Evolutionary conservation across 2,888 invertebrate genomes (phyloP).

Genomic region (Pammene fasciana): DNA sequence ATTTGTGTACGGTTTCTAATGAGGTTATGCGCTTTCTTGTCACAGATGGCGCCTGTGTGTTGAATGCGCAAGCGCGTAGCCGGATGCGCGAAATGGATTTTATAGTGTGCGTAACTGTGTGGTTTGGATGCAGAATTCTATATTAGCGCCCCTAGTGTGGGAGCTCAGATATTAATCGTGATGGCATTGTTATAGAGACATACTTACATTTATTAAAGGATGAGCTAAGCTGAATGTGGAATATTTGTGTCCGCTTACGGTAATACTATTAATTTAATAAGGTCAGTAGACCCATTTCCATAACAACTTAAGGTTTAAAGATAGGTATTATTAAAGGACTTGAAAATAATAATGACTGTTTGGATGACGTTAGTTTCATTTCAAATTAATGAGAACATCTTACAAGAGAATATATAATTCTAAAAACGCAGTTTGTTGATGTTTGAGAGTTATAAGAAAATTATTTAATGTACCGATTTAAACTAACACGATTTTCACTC

Average conservation of each 20-base stretch:
- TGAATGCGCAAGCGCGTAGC: constrained; percentile 77
- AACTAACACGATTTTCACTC: no score
- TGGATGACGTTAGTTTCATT: no score
- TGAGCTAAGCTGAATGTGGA: constrained; percentile 31
- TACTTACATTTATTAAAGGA: constrained; percentile 41
- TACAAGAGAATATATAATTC: no score
- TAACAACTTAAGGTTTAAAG: not conserved
- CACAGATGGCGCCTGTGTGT: constrained; percentile 74
- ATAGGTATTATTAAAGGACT: not conserved
- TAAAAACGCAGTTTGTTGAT: no score
- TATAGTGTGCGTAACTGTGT: constrained; percentile 71
- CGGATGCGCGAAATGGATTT: constrained; percentile 81
- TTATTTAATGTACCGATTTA: no score
- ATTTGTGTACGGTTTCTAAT: constrained; percentile 82
- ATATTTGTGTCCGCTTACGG: constrained; percentile 37
- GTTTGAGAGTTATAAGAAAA: no score
- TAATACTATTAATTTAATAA: constrained; percentile 14
- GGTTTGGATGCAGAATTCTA: constrained; percentile 69
- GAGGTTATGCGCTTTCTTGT: constrained; percentile 83
- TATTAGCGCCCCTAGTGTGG: constrained; percentile 66
- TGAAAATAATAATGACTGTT: not conserved
- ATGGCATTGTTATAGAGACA: constrained; percentile 47
- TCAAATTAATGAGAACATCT: no score
- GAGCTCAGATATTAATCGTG: constrained; percentile 56
- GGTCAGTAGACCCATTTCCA: not conserved